phyloP scores from a whole-genome alignment of 1,140 invertebrate species.

The Eumeta japonica region DNA sequence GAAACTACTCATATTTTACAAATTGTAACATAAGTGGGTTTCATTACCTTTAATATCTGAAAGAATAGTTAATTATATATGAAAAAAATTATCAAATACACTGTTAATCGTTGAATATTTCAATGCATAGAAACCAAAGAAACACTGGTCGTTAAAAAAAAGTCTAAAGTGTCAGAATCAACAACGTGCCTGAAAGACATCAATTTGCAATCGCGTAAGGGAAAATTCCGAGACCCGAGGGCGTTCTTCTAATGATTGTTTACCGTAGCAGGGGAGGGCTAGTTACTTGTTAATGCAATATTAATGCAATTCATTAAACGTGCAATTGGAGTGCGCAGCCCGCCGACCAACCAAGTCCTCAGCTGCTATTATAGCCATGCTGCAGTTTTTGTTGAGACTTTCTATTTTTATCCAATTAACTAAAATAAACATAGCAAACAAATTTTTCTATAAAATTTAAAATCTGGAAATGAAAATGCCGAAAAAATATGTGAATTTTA shows the following conservation, averaged over 20 bases:
- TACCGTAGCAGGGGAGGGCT: conserved; percentile 30
- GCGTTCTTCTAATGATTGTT: conserved; percentile 46
- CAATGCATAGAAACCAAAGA: conserved; percentile 2
- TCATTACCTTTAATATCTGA: too few relatives aligned
- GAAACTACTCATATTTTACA: too few relatives aligned
- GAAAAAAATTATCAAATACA: too few relatives aligned
- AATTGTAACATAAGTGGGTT: too few relatives aligned
- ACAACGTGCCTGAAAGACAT: conserved; percentile 7
- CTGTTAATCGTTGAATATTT: conserved; percentile 7
- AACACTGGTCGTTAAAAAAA: conserved; percentile 2
- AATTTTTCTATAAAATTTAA: not conserved
- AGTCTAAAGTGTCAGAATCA: not conserved
- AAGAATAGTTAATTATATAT: too few relatives aligned
- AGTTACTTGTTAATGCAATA: conserved; percentile 57
- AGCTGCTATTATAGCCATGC: too few relatives aligned
- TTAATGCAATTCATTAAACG: conserved; percentile 61
- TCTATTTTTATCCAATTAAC: not conserved
- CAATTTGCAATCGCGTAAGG: too few relatives aligned
- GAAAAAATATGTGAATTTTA: not conserved
- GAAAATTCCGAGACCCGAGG: conserved; percentile 22
- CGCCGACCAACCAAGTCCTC: conserved; percentile 11
- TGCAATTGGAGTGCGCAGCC: conserved; percentile 41
- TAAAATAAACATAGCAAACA: not conserved
- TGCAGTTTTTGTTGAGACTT: too few relatives aligned
- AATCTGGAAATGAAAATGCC: not conserved